Evolutionary conservation across 2,113 vertebrate genomes (phyloP), one percentile per base, ranked within the genome.

Genomic region (Geococcyx californianus): DNA sequence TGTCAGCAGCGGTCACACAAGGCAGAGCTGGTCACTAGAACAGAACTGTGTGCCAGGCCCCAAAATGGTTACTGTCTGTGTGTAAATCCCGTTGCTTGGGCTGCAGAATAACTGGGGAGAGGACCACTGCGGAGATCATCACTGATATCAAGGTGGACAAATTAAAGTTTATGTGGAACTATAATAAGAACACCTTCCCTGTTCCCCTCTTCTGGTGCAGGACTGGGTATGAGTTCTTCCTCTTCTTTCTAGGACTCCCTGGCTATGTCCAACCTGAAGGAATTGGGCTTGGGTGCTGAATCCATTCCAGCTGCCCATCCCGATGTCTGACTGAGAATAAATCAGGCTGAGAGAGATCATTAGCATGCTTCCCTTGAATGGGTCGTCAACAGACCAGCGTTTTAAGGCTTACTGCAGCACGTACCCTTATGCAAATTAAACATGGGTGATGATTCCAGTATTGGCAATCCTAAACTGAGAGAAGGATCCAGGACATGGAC

Each of bases 1-100:
- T 83, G 84, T 84, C 74, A 91, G n/a, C 40, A 72, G 7, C 60
- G 85, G 93, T 60, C 90, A 89, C 36, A 49, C 25, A 26, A 86
- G 29, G 42, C 34, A 72, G 60, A 81, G 66, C 26, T 67, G 55
- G 52, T 93, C 82, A 87, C 52, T 81, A 66, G 84, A 60, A 92
- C 38, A 49, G 26, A 93, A 68, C 66, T 1, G 0, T 12, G 16
- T 1, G 2, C 54, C 49, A 76, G 38, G 13, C 44, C n/a, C 82
- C 74, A 11, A 29, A 42, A 52, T 29, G n/a, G 13, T 31, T 64
- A 29, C 80, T 66, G 89, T 85, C 49, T 70, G 21, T 82, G 87
- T 74, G 42, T 51, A 76, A 74, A 5, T 10, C 11, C 45, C 34
- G 72, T 89, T 1, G 1, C 7, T 13, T 52, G 16, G 34, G 47